Percentiles rank a stretch among this genome's conserved stretches.
Evolutionary conservation across 2,888 invertebrate species (phyloP).

Genomic region (Tenthredo livida): DNA sequence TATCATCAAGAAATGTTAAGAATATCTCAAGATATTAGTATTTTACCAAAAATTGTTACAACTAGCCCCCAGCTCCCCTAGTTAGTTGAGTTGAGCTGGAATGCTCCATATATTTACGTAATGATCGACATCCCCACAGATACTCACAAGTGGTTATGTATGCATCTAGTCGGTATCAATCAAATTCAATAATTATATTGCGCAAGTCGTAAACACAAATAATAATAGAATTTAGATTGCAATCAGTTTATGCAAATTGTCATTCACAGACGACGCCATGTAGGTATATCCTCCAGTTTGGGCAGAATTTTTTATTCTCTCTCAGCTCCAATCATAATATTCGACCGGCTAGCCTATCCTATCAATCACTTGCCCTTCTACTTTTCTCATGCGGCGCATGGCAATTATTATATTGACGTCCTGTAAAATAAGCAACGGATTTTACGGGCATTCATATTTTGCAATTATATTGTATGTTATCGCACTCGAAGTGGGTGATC

Average conservation of each 20-base stretch:
- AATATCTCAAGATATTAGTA: no score
- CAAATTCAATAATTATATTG: conserved; percentile 2
- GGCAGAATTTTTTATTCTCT: background rate
- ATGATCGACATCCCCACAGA: background rate
- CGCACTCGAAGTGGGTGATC: background rate
- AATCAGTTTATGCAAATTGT: conserved; percentile 41
- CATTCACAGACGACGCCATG: background rate
- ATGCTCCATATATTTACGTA: background rate
- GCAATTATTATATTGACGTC: background rate
- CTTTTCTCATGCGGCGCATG: background rate
- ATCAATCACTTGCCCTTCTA: background rate
- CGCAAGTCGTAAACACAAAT: background rate
- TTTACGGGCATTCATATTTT: background rate
- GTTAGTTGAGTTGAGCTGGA: no score
- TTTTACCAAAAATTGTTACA: no score
- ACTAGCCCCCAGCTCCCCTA: no score
- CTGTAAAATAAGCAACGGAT: background rate
- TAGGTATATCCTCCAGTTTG: background rate
- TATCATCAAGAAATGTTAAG: no score
- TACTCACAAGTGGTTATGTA: background rate
- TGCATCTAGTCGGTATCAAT: background rate
- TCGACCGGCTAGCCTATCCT: background rate
- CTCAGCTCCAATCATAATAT: conserved; percentile 10
- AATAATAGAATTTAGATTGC: conserved; percentile 6
- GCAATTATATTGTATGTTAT: background rate